These are phyloP conservation scores for Chelon auratus DNA, from an alignment of 2,797 vertebrate species.

Conservation along the genomic window DNA sequence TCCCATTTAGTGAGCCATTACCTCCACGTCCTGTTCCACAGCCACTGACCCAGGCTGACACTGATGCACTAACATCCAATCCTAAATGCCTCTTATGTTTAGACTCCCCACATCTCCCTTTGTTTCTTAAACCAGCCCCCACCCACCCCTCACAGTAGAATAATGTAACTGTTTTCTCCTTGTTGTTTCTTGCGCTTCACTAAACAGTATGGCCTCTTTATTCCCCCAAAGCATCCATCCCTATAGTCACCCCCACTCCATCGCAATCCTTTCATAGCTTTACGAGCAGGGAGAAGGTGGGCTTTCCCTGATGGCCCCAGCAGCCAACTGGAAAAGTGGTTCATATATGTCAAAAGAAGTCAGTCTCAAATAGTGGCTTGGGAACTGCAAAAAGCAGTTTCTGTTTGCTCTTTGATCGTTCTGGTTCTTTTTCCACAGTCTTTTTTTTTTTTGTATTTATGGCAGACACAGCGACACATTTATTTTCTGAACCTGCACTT, in stretches of 20 bases:
- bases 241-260: conserved; percentile 18
- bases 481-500: background rate
- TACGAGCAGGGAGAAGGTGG: conserved; percentile 55
- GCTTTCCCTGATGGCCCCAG: conserved; percentile 47
- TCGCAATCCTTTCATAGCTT: conserved; percentile 68
- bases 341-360: conserved; percentile 74
- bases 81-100: conserved; percentile 81
- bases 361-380: conserved; percentile 63
- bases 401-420: conserved; percentile 18
- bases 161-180: conserved; percentile 57
- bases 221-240: conserved; percentile 41
- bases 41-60: conserved; percentile 78
- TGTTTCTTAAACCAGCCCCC: conserved; percentile 20
- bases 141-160: conserved; percentile 40
- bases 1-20: conserved; percentile 81
- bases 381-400: conserved; percentile 29
- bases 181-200: conserved; percentile 70
- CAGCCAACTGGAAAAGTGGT: conserved; percentile 74
- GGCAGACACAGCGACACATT: conserved; percentile 17
- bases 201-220: conserved; percentile 65
- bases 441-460: conserved; percentile 26
- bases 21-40: conserved; percentile 59
- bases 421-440: background rate
- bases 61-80: conserved; percentile 75
- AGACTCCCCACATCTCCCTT: conserved; percentile 43